phyloP scores from a whole-genome alignment of 2,888 invertebrate genomes.

The Athalia circularis region DNA sequence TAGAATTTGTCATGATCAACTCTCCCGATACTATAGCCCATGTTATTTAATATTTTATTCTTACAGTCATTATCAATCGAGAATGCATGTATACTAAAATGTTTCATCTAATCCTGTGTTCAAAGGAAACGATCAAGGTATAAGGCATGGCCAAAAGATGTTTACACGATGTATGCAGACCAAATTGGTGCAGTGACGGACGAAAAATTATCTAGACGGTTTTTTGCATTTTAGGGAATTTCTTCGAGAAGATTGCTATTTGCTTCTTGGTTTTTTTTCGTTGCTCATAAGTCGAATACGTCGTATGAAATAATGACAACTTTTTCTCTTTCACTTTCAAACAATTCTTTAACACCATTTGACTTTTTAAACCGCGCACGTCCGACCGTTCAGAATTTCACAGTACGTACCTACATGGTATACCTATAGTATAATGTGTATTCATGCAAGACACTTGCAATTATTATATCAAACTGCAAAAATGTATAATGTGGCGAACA shows the following conservation, averaged over 20 bases:
- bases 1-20: not conserved
- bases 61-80: not conserved
- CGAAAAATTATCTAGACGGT: slow-evolving; percentile 33
- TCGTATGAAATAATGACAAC: too few species aligned
- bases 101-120: slow-evolving; percentile 67
- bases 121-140: slow-evolving; percentile 63
- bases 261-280: too few species aligned
- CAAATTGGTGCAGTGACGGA: slow-evolving; percentile 32
- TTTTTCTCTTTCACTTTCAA: too few species aligned
- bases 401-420: too few species aligned
- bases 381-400: too few species aligned
- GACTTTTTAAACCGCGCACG: too few species aligned
- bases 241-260: too few species aligned
- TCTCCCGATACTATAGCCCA: slow-evolving; percentile 9
- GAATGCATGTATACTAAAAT: slow-evolving; percentile 43
- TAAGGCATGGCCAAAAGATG: slow-evolving; percentile 2
- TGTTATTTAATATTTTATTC: not conserved
- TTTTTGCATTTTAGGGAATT: not conserved
- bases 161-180: not conserved
- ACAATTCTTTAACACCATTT: too few species aligned
- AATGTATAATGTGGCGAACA: slow-evolving; percentile 26
- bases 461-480: slow-evolving; percentile 28
- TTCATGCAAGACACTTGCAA: not conserved
- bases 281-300: too few species aligned
- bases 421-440: not conserved